Evolutionary conservation across 2,888 invertebrate genomes (phyloP).

Genomic region (Escarpia spicata): DNA sequence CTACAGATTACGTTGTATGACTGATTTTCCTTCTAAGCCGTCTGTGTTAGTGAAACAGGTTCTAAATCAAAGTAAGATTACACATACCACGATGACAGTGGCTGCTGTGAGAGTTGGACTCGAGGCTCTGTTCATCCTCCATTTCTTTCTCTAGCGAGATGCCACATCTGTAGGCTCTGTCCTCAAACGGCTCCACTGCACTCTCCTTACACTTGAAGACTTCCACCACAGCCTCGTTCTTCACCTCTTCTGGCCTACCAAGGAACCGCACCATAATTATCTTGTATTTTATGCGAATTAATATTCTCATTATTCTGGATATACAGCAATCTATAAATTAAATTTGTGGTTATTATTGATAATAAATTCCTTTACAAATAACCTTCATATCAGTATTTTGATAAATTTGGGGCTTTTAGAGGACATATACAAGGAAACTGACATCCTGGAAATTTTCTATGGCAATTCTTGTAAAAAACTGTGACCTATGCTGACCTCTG

Average conservation of each 20-base stretch:
- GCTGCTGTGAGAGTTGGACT: not conserved
- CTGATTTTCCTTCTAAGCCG: too few species aligned
- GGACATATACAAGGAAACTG: too few species aligned
- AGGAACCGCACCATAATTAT: too few species aligned
- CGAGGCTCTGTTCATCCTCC: not conserved
- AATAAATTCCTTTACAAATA: too few species aligned
- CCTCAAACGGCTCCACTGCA: not conserved
- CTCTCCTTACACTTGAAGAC: not conserved
- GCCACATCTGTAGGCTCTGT: not conserved
- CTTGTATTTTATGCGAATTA: too few species aligned
- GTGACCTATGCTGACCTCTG: not conserved
- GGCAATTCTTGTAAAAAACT: not conserved
- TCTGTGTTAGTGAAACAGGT: not conserved
- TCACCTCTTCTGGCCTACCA: not conserved
- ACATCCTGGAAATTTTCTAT: too few species aligned
- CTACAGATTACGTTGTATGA: too few species aligned
- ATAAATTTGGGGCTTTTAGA: too few species aligned
- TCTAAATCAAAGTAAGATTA: not conserved
- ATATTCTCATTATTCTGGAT: too few species aligned
- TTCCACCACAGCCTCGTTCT: not conserved
- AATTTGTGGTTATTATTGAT: too few species aligned
- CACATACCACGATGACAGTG: not conserved
- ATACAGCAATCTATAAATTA: too few species aligned
- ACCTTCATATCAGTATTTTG: too few species aligned
- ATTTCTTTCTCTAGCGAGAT: not conserved